Evolutionary conservation across 2,797 vertebrate species (phyloP).

Genomic region (Tarsius wallacei): DNA sequence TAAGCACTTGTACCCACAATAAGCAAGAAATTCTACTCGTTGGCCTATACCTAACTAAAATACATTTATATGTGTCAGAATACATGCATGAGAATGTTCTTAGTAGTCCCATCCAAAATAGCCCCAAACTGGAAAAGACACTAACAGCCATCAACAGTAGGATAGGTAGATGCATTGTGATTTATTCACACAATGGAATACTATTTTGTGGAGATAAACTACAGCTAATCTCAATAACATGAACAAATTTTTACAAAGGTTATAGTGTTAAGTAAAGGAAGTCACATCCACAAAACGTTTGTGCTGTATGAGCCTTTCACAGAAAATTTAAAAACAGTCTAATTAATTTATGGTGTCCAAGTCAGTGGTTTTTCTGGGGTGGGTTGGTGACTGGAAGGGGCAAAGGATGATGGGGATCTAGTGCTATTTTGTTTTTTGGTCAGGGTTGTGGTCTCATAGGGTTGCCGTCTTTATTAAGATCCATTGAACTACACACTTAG

Average conservation of each 20-base stretch:
- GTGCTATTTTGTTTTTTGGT: neutral
- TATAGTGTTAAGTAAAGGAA: neutral
- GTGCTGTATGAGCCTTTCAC: neutral
- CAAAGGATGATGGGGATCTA: neutral
- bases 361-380: neutral
- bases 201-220: neutral
- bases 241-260: neutral
- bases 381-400: neutral
- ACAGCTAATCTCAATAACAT: neutral
- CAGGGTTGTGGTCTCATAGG: neutral
- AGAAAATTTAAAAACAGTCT: constrained; percentile 10
- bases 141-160: neutral
- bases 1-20: neutral
- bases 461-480: neutral
- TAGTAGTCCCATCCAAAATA: constrained; percentile 14
- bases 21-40: neutral
- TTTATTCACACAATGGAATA: neutral
- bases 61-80: constrained; percentile 1
- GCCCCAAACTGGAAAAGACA: neutral
- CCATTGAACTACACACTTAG: neutral
- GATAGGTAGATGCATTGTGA: neutral
- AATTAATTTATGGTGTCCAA: neutral
- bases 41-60: neutral
- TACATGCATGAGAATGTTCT: neutral
- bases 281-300: neutral